These are phyloP conservation scores for Linnaemya tessellans DNA, from an alignment of 2,888 invertebrate genomes.

Conservation along the genomic window DNA sequence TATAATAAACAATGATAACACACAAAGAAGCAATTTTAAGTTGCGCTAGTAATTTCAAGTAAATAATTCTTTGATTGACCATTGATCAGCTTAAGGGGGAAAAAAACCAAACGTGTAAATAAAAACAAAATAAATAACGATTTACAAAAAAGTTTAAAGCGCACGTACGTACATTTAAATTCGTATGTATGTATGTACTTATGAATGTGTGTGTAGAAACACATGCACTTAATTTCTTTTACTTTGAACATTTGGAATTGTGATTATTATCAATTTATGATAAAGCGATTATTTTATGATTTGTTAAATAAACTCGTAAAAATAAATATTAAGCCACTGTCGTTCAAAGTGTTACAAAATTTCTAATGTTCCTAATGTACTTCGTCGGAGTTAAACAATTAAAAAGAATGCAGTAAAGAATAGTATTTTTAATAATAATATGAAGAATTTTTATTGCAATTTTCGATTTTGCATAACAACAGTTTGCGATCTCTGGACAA, in stretches of 20 bases:
- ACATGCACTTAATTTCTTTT: background rate
- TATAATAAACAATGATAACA: conserved; percentile 26
- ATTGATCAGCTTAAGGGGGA: conserved; percentile 25
- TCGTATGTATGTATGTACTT: background rate
- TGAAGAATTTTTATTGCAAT: too few species aligned
- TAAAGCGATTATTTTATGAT: conserved; percentile 14
- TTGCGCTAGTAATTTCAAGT: background rate
- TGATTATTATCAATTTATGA: conserved; percentile 40
- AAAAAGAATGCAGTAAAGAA: too few species aligned
- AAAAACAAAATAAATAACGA: background rate
- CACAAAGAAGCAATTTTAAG: conserved; percentile 10
- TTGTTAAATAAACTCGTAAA: conserved; percentile 3
- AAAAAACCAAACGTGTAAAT: conserved; percentile 13
- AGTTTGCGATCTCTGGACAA: too few species aligned
- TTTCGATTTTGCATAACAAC: too few species aligned
- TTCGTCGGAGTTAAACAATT: too few species aligned
- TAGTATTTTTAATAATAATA: too few species aligned
- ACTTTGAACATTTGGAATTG: conserved; percentile 26
- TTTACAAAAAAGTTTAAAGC: background rate
- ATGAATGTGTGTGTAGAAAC: background rate
- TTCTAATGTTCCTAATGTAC: too few species aligned
- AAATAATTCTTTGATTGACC: conserved; percentile 55
- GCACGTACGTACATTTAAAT: too few species aligned
- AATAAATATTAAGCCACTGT: too few species aligned
- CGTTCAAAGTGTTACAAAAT: too few species aligned